Evolutionary conservation across 2,797 vertebrate genomes (phyloP), one percentile per base, ranked within the genome.

Genomic region (Ciconia nigra): DNA sequence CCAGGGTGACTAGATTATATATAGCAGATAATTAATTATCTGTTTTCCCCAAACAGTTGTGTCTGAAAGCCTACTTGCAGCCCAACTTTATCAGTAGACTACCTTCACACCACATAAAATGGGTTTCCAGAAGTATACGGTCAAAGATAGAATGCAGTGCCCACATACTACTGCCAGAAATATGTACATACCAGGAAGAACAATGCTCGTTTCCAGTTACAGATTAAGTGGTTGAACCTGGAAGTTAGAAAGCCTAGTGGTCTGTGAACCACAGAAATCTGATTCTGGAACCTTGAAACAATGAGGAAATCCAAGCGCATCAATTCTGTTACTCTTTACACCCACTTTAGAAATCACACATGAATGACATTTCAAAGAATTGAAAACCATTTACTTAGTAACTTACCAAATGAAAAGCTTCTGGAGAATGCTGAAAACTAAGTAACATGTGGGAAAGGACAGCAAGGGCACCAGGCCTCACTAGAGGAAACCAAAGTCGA

Each of bases 341-440:
- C 1, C 12, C 22, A 37, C 66, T 90, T 78, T 37, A 89, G 37
- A 89, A 96, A 42, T 65, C 9, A 41, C 39, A 51, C 0, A 2
- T 2, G 17, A 93, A n/a, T 10, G 35, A 58, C 29, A 71, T 44
- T 46, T 58, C 25, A 51, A 83, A 72, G 61, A 85, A 55, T 2
- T 57, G 33, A 78, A 90, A 92, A n/a, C 4, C 33, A 80, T 59
- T 57, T 58, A 47, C 72, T 85, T 42, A 54, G 14, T 31, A 87
- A 97, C 99, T 98, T 98, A 99, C 99, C 99, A 99, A 98, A 97
- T 99, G 99, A 97, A 99, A 99, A 84, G 99, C 99, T 98, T 99
- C 99, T 31, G 99, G 99, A 98, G 99, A 99, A 98, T 99, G 99
- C 97, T 99, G 99, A 98, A 99, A 99, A 97, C 99, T 99, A 90